Base-by-base conservation (phyloP, 2,113 vertebrate genomes). In the Rhinogobius similis region DNA sequence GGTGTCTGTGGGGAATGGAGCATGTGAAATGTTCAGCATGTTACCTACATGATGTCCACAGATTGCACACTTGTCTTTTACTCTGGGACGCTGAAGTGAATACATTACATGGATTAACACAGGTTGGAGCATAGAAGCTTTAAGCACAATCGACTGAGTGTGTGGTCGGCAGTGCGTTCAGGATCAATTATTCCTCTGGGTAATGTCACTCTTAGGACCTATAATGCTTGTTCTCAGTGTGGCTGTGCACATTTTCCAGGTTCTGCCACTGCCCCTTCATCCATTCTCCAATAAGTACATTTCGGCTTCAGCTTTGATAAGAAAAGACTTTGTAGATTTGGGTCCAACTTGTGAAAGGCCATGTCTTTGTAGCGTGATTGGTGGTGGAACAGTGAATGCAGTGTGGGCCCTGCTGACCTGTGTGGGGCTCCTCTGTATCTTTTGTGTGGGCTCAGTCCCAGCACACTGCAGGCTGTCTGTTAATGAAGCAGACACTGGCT, bases 181-280 rank as follows among this genome's bases (percentile, higher is more conserved):
- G 23, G 21, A 55, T 55, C 23, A 23, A 55, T 55, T 26, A 12
- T 23, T 26, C 21, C 23, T 52, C 48, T 21, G n/a, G n/a, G 26
- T 55, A 24, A 55, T 13, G 52, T 3, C 21, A 4, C 52, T 55
- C 21, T 55, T 55, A 4, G 23, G 23, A 55, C 21, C 52, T 24
- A 36, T 36, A 44, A 32, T n/a, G 20, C 46, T 21, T 21, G 46
- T 62, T 26, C 58, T 68, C 46, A 78, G 27, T 71, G 50, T 73
- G 1, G 14, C 43, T 3, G 62, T 41, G 16, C 67, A 53, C 69
- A 65, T 65, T 58, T 62, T 72, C 67, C 36, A 64, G 67, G 39
- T 73, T 77, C 77, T 52, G 46, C 4, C 46, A 46, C 3, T 55
- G 48, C 58, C 69, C 83, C 87, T 85, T 67, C 79, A 83, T 88